These are phyloP conservation scores for Agonopterix heracliana DNA, from an alignment of 2,888 invertebrate genomes.

Conservation along the genomic window DNA sequence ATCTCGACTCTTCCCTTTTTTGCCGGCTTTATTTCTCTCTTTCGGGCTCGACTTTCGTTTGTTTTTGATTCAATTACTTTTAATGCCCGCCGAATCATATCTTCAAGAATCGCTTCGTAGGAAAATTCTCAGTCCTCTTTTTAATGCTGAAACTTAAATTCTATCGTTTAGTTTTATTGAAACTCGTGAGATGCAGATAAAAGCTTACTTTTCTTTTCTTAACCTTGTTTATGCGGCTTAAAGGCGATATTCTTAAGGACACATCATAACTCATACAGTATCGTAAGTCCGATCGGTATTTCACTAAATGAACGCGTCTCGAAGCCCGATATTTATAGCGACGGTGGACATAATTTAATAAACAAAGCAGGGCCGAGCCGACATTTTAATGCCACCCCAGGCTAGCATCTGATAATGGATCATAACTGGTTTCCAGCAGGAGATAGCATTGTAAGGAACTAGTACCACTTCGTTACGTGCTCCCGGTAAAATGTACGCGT, in stretches of 20 bases:
- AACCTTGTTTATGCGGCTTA: slow-evolving; percentile 45
- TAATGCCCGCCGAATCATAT: slow-evolving; percentile 40
- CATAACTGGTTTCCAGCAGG: slow-evolving; percentile 67
- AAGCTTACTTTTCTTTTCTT: slow-evolving; percentile 41
- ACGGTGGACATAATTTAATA: slow-evolving; percentile 74
- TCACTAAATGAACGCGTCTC: slow-evolving; percentile 70
- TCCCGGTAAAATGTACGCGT: slow-evolving; percentile 54
- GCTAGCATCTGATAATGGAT: slow-evolving; percentile 70
- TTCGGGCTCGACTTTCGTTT: slow-evolving; percentile 57
- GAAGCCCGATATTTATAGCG: slow-evolving; percentile 61
- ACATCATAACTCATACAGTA: slow-evolving; percentile 65
- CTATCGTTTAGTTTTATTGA: neutral
- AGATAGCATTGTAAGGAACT: slow-evolving; percentile 73
- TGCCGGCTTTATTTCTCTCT: slow-evolving; percentile 59
- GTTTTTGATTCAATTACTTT: slow-evolving; percentile 72
- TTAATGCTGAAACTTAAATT: slow-evolving; percentile 1
- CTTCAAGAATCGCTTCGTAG: slow-evolving; percentile 10
- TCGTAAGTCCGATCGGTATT: slow-evolving; percentile 66
- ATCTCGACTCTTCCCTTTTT: slow-evolving; percentile 66
- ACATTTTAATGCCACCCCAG: slow-evolving; percentile 71
- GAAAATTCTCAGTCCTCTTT: slow-evolving; percentile 6
- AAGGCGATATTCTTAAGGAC: slow-evolving; percentile 58
- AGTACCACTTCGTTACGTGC: slow-evolving; percentile 67
- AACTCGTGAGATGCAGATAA: slow-evolving; percentile 41
- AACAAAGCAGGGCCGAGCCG: slow-evolving; percentile 68